Base-by-base conservation (phyloP, 2,113 vertebrate species). In the Hippoglossus stenolepis region DNA sequence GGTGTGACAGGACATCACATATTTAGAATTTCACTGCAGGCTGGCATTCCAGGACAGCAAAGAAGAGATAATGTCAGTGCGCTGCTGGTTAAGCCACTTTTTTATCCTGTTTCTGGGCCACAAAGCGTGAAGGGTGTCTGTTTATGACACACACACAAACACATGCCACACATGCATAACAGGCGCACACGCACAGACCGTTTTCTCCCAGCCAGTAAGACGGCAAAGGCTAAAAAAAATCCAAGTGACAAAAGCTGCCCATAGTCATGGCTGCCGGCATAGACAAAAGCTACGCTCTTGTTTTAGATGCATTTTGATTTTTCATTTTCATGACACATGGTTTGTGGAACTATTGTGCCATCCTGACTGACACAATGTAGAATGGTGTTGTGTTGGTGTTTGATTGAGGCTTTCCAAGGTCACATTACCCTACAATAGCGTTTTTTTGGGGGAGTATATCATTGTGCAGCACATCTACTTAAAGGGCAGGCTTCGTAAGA, bases 111-210 rank as follows among this genome's bases (percentile, higher is more conserved):
- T 90, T 84, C 87, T 89, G 79, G 82, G 73, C 79, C 76, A 75
- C 78, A 85, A 85, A 90, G 89, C 82, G 47, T 92, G 89, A 90
- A 90, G 89, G 82, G 73, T 88, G 84, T 85, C 81, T 89, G 84
- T 90, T 90, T 87, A 79, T 86, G 73, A 92, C 80, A 86, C 76
- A 86, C 71, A 65, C 73, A 83, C 67, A 82, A 51, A 81, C 65
- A 73, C 70, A 76, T 26, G 31, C 78, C 38, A 56, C 70, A 72
- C 82, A 73, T 31, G 53, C 70, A 66, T 47, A 73, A 59, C 70
- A 69, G 54, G 21, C 62, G 69, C 6, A 62, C 61, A 65, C 76
- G 35, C 68, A 70, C 60, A 70, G 20, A 74, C 71, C 58, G 71
- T 69, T 84, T 77, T 83, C 72, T 76, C 65, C 69, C 57, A 85